Evolutionary conservation across 2,113 vertebrate species (phyloP), one percentile per base, ranked within the genome.

Genomic region (Callocephalon fimbriatum): DNA sequence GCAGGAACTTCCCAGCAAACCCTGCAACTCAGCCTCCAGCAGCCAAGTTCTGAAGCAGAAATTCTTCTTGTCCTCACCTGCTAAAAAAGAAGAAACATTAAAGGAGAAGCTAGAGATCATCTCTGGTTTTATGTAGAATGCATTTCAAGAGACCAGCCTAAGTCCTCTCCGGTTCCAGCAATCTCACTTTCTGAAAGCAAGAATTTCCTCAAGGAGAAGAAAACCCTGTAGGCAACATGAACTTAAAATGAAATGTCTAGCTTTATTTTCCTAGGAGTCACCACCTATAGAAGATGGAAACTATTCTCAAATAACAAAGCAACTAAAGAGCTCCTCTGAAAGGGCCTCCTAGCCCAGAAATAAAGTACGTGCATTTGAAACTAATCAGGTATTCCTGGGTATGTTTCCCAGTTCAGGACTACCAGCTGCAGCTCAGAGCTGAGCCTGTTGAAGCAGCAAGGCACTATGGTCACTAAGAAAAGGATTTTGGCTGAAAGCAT

Each of bases 321-420:
- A 58, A 32, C 26, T 5, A 27, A 3, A 10, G 3, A 12, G 4
- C 6, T 37, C 44, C 50, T 71, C 48, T 47, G 15, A 10, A 78
- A 74, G 22, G 6, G 6, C 2, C 17, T 82, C 22, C 59, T 10
- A 56, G 4, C 7, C 35, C 44, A 50, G 47, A 44, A 45, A 25
- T 20, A 47, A 54, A 8, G 35, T 14, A 67, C 15, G 9, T 1
- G 26, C 9, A 21, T 48, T 19, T 70, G 31, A 79, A 88, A 53
- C 4, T 4, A 35, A 1, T 4, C 44, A 23, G 31, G 23, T 45
- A 17, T 5, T 37, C 40, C 50, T 2, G 2, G n/a, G 8, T 4
- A 20, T 3, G 2, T 3, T 48, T 27, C n/a, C 29, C 54, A 50
- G 50, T 21, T 88, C 75, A 67, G 75, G 31, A 11, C 32, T 51